Conservation (phyloP, 1,140 invertebrate species). For the Panagrolaimus sp. region DNA sequence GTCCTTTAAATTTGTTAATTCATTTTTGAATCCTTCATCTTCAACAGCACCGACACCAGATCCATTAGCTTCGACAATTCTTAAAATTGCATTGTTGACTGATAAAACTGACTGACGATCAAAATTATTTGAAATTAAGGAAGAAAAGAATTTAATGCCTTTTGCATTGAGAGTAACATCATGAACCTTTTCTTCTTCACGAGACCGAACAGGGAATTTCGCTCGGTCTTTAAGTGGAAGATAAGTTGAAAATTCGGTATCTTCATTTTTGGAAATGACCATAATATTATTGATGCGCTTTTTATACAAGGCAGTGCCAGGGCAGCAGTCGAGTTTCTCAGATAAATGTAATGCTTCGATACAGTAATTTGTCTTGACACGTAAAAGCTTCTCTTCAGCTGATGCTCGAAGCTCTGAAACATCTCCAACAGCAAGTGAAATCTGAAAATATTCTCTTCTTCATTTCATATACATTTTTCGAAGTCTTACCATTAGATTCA, state of each 20-base stretch:
- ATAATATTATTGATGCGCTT: conserved; percentile 39
- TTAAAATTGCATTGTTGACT: conserved; percentile 9
- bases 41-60: conserved; percentile 28
- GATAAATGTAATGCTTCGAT: conserved; percentile 46
- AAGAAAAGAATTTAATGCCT: neutral
- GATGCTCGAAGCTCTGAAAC: conserved; percentile 36
- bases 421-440: conserved; percentile 46
- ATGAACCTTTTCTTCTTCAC: neutral
- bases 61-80: conserved; percentile 30
- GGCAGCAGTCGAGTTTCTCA: conserved; percentile 26
- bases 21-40: conserved; percentile 18
- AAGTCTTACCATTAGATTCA: conserved; percentile 40
- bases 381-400: conserved; percentile 38
- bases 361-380: conserved; percentile 46
- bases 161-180: neutral
- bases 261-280: conserved; percentile 33
- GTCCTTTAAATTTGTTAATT: conserved; percentile 26
- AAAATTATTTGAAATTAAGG: neutral
- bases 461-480: neutral
- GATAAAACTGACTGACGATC: conserved; percentile 6
- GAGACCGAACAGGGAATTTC: neutral
- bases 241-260: conserved; percentile 42
- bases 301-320: conserved; percentile 35
- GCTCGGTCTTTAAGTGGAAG: neutral
- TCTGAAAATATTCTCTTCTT: conserved; percentile 10